Evolutionary conservation across 2,888 invertebrate genomes (phyloP).

Genomic region (Resseliella maxima): DNA sequence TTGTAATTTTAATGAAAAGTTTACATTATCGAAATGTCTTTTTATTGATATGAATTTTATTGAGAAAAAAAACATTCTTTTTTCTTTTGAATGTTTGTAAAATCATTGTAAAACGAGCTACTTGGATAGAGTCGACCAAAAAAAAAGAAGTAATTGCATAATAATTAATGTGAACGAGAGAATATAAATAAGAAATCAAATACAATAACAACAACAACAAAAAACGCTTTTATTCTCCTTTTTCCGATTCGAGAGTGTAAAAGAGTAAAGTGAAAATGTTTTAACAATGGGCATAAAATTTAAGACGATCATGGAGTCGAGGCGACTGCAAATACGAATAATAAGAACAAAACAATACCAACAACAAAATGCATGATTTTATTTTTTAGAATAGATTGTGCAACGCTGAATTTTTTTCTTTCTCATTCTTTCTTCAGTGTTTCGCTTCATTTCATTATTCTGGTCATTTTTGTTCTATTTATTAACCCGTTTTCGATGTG

Average conservation of each 20-base stretch:
- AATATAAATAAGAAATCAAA: neutral
- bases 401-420: neutral
- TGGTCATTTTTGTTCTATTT: neutral
- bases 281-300: neutral
- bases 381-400: constrained; percentile 42
- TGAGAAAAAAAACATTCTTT: too few species aligned
- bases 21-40: too few species aligned
- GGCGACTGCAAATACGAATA: neutral
- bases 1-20: too few species aligned
- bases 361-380: neutral
- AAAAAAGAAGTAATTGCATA: constrained; percentile 18
- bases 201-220: too few species aligned
- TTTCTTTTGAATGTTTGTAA: too few species aligned
- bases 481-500: constrained; percentile 8
- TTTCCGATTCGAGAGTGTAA: neutral
- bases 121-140: neutral
- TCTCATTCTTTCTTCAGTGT: neutral
- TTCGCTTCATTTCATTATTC: constrained; percentile 34
- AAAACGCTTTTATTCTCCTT: too few species aligned
- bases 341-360: neutral
- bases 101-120: neutral
- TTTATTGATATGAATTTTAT: too few species aligned
- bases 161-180: neutral
- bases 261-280: neutral
- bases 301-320: neutral